phyloP scores from a whole-genome alignment of 1,140 invertebrate genomes.

The Cotesia chilonis region DNA sequence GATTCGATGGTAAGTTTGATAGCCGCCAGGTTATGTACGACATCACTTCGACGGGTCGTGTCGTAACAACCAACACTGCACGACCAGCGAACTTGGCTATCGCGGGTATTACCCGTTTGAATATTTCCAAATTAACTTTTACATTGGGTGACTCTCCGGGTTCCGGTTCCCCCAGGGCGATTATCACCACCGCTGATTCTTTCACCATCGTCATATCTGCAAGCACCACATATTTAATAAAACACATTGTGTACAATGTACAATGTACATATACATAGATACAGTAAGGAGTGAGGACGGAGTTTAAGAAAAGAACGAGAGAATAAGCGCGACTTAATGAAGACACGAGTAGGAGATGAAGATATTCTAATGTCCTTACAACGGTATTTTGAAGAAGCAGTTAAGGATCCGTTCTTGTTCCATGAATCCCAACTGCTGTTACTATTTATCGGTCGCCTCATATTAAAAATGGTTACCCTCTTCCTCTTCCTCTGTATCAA shows the following conservation, averaged over 20 bases:
- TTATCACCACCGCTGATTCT: constrained; percentile 54
- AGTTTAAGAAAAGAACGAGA: constrained; percentile 14
- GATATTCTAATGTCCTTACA: constrained; percentile 38
- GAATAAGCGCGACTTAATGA: constrained; percentile 29
- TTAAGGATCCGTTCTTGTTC: constrained; percentile 33
- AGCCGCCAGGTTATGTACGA: constrained; percentile 75
- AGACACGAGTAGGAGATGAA: constrained; percentile 33
- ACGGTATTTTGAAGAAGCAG: constrained; percentile 37
- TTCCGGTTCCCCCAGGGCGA: constrained; percentile 45
- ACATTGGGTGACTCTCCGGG: constrained; percentile 53
- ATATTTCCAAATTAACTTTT: constrained; percentile 70
- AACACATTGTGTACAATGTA: too few species aligned
- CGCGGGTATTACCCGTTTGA: constrained; percentile 69
- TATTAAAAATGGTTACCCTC: neutral
- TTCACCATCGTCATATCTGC: constrained; percentile 54
- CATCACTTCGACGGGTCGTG: constrained; percentile 72
- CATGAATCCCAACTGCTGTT: constrained; percentile 23
- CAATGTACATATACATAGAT: too few species aligned
- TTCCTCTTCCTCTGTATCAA: too few species aligned
- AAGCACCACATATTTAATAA: constrained; percentile 19
- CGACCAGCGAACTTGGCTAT: constrained; percentile 69
- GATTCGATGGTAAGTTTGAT: constrained; percentile 70
- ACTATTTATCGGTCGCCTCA: constrained; percentile 17
- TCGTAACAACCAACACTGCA: constrained; percentile 69
- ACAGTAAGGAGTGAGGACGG: too few species aligned